Conservation (phyloP, 2,113 vertebrate species). For the Tachycineta bicolor region DNA sequence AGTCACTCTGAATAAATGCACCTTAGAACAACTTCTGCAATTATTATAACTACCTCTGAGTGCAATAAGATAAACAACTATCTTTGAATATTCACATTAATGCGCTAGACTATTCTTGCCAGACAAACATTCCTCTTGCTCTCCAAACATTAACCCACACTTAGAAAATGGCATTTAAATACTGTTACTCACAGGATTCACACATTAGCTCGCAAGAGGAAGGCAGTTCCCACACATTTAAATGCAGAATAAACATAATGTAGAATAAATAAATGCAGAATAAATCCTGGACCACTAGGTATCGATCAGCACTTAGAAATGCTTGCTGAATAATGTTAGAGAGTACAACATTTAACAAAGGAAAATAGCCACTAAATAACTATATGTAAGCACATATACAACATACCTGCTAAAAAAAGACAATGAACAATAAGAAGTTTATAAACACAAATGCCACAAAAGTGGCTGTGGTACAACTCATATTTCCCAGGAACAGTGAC, state of each 20-base stretch:
- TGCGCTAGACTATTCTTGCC: conserved; percentile 57
- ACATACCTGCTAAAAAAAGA: neutral
- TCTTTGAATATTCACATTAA: conserved; percentile 72
- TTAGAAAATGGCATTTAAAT: conserved; percentile 40
- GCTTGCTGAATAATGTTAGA: neutral
- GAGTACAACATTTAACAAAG: neutral
- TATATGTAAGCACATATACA: neutral
- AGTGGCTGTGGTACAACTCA: neutral
- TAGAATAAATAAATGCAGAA: conserved; percentile 30
- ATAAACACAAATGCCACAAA: neutral
- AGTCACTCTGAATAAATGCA: conserved; percentile 68
- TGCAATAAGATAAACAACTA: conserved; percentile 74
- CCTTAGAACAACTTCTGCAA: conserved; percentile 68
- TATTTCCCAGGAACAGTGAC: neutral
- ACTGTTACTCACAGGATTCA: conserved; percentile 38
- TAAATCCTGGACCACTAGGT: neutral
- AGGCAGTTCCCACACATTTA: conserved; percentile 47
- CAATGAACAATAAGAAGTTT: neutral
- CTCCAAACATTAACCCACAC: conserved; percentile 45
- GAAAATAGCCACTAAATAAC: neutral
- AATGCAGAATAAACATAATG: conserved; percentile 61
- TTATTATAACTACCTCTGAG: conserved; percentile 71
- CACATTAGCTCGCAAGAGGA: conserved; percentile 40
- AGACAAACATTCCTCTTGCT: conserved; percentile 28
- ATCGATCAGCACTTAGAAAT: neutral